Evolutionary conservation across 2,797 vertebrate species (phyloP).

Genomic region (Trichosurus vulpecula): DNA sequence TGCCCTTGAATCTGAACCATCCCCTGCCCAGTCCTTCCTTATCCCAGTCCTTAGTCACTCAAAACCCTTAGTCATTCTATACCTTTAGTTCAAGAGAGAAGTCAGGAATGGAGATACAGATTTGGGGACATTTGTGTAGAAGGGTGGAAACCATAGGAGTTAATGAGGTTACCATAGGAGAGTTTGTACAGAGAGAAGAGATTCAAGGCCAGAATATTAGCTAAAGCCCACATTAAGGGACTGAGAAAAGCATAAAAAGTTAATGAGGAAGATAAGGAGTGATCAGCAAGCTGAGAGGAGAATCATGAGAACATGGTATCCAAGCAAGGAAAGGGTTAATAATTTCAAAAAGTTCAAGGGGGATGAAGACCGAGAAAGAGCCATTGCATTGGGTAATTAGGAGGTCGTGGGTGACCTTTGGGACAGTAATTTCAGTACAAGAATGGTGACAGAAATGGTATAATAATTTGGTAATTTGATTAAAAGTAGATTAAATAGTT

Average conservation of each 20-base stretch:
- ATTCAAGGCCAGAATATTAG: background rate
- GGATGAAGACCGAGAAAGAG: background rate
- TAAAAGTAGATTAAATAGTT: conserved; percentile 34
- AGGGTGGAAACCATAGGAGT: background rate
- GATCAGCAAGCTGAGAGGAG: background rate
- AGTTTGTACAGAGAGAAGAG: background rate
- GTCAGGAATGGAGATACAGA: background rate
- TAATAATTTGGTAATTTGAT: conserved; percentile 16
- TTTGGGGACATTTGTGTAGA: background rate
- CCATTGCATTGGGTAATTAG: background rate
- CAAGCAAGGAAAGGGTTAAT: background rate
- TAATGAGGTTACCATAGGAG: background rate
- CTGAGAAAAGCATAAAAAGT: background rate
- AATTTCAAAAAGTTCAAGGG: background rate
- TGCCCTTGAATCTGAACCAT: no score
- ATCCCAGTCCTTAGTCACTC: background rate
- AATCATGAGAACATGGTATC: background rate
- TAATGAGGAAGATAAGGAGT: background rate
- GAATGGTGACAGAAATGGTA: background rate
- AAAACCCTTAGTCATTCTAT: background rate
- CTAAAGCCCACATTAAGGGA: background rate
- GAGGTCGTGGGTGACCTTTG: background rate
- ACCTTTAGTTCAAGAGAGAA: background rate
- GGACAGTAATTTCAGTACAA: background rate
- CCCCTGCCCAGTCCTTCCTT: background rate